These are phyloP conservation scores for Garrulus glandarius DNA, from an alignment of 2,797 vertebrate species.

Conservation along the genomic window DNA sequence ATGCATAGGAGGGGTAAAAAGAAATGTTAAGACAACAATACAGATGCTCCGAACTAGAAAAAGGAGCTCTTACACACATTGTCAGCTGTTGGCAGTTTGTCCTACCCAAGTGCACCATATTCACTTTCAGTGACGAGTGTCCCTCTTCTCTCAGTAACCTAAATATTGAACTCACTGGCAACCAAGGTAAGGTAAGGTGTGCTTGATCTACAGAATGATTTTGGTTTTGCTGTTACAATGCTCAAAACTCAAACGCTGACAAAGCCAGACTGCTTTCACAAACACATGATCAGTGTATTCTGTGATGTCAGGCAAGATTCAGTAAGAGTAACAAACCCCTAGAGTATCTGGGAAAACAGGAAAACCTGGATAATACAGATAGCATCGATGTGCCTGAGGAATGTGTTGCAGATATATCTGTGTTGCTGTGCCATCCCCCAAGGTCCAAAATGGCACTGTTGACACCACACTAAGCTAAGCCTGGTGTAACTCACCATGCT, in stretches of 20 bases:
- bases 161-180: not conserved
- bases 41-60: slow-evolving; percentile 3
- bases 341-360: not conserved
- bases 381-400: not conserved
- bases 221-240: not conserved
- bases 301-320: not conserved
- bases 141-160: not conserved
- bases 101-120: not conserved
- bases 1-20: not conserved
- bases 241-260: not conserved
- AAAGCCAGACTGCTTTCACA: not conserved
- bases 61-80: not conserved
- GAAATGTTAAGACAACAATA: slow-evolving; percentile 13
- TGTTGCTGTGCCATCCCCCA: not conserved
- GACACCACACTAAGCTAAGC: not conserved
- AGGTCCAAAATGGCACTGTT: not conserved
- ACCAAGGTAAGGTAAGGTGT: not conserved
- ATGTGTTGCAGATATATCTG: not conserved
- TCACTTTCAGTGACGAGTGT: not conserved
- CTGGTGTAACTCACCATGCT: not conserved
- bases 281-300: not conserved
- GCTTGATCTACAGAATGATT: not conserved
- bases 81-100: slow-evolving; percentile 13
- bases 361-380: not conserved
- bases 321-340: not conserved